Percentiles rank a stretch among this genome's conserved stretches.
These are phyloP conservation scores for Didymodactylos carnosus DNA, from an alignment of 2,888 invertebrate genomes.

Conservation along the genomic window DNA sequence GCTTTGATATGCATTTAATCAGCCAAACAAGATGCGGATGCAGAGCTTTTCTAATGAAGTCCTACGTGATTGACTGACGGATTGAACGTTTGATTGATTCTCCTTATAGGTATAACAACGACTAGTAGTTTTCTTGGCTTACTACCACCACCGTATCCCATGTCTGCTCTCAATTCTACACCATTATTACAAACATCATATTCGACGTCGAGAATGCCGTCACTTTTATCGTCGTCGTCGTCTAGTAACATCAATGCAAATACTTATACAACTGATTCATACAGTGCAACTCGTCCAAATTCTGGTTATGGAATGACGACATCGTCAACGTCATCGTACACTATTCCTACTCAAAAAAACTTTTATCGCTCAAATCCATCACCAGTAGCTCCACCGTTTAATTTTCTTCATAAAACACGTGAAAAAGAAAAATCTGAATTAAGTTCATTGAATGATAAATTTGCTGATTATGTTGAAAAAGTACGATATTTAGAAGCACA, in stretches of 20 bases:
- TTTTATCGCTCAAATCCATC: too few species aligned
- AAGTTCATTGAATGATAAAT: slow-evolving; percentile 35
- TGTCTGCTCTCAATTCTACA: not conserved
- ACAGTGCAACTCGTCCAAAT: not conserved
- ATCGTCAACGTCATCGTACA: not conserved
- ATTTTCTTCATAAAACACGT: not conserved
- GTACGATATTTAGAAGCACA: slow-evolving; percentile 34
- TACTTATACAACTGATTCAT: not conserved
- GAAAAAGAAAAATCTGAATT: slow-evolving; percentile 13
- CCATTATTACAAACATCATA: not conserved
- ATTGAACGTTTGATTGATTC: too few species aligned
- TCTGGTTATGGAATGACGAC: not conserved
- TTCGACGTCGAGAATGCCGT: not conserved
- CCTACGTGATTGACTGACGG: too few species aligned
- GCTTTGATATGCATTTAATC: too few species aligned
- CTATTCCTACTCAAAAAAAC: too few species aligned
- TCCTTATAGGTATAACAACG: not conserved
- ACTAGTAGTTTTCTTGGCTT: not conserved
- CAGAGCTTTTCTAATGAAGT: too few species aligned
- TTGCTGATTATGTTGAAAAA: slow-evolving; percentile 38
- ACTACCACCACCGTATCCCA: not conserved
- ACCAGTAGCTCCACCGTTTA: not conserved
- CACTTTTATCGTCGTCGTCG: not conserved
- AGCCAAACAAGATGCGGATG: too few species aligned
- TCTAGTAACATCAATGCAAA: not conserved